These are phyloP conservation scores for Euschistus heros DNA, from an alignment of 1,140 invertebrate species.

Conservation along the genomic window DNA sequence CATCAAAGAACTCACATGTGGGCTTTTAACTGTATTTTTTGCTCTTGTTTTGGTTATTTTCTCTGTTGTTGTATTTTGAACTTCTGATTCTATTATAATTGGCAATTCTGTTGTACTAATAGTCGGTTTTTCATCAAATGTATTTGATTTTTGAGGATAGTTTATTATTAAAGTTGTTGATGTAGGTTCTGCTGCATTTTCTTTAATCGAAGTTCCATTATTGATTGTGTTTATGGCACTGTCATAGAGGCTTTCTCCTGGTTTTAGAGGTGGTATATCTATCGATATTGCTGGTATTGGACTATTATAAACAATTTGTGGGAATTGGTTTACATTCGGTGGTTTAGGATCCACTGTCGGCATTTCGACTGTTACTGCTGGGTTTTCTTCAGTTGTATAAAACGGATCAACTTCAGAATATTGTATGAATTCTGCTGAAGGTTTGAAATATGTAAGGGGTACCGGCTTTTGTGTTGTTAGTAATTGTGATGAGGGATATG, in stretches of 20 bases:
- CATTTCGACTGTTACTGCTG: too few species aligned
- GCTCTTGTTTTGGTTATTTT: neutral
- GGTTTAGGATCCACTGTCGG: too few species aligned
- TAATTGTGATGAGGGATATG: neutral
- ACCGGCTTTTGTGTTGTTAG: slow-evolving; percentile 23
- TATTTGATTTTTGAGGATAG: neutral
- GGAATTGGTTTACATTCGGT: neutral
- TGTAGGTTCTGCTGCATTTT: slow-evolving; percentile 9
- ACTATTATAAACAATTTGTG: neutral
- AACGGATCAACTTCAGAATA: slow-evolving; percentile 31
- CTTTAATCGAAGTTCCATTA: neutral
- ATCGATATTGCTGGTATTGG: slow-evolving; percentile 9
- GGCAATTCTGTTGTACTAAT: neutral
- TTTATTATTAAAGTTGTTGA: neutral
- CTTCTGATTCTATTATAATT: neutral
- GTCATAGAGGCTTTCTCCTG: slow-evolving; percentile 10
- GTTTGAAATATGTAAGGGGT: slow-evolving; percentile 30
- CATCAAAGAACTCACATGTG: neutral
- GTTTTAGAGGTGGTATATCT: neutral
- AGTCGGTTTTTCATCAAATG: neutral
- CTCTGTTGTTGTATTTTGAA: neutral
- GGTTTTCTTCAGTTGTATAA: slow-evolving; percentile 12
- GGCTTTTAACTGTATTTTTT: neutral
- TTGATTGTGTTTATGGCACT: neutral
- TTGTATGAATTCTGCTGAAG: slow-evolving; percentile 30